phyloP scores from a whole-genome alignment of 2,888 invertebrate genomes.

The Dryococelus australis region DNA sequence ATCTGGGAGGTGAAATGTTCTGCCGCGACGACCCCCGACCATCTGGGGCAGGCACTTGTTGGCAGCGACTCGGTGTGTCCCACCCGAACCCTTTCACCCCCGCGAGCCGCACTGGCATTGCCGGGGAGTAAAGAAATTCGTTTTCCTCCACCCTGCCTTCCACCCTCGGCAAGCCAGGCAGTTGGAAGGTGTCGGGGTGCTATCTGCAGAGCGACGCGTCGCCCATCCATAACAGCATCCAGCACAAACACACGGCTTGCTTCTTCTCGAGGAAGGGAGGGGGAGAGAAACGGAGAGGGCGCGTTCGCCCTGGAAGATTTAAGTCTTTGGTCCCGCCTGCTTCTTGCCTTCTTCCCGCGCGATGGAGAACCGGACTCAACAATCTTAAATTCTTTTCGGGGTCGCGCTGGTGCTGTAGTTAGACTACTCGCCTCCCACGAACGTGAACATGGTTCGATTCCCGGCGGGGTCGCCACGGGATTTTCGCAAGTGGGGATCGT shows the following conservation, averaged over 20 bases:
- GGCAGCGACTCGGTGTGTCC: background rate
- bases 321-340: slow-evolving; percentile 34
- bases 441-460: too few relatives aligned
- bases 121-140: too few relatives aligned
- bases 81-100: background rate
- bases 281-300: slow-evolving; percentile 40
- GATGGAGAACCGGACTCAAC: too few relatives aligned
- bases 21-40: background rate
- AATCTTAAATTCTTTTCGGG: too few relatives aligned
- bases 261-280: background rate
- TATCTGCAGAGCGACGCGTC: slow-evolving; percentile 22
- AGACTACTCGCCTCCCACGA: too few relatives aligned
- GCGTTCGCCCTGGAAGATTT: slow-evolving; percentile 42
- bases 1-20: background rate
- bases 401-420: too few relatives aligned
- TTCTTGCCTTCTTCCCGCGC: background rate
- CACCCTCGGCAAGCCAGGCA: background rate
- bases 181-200: slow-evolving; percentile 35
- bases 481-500: too few relatives aligned
- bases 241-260: slow-evolving; percentile 23
- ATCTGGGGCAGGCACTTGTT: background rate
- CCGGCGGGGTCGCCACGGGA: too few relatives aligned
- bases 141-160: background rate
- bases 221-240: slow-evolving; percentile 36
- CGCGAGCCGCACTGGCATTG: too few relatives aligned